Conservation (phyloP, 1,140 invertebrate genomes). For the Pomacea maculata region DNA sequence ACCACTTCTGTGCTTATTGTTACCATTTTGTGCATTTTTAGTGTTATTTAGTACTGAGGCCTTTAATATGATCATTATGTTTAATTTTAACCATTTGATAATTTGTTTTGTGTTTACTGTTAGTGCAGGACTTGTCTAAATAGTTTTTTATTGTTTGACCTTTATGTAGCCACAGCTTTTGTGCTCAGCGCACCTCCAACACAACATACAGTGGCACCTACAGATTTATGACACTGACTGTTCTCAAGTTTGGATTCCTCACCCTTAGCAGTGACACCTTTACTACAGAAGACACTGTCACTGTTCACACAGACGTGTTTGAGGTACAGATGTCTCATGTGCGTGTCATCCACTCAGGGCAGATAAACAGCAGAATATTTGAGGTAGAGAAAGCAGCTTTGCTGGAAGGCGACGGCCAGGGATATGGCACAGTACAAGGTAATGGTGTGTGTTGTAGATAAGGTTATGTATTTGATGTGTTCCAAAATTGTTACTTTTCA, state of each 20-base stretch:
- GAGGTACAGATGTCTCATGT: conserved; percentile 33
- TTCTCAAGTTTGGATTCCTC: conserved; percentile 37
- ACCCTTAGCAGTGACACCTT: conserved; percentile 31
- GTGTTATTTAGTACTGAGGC: too few species aligned
- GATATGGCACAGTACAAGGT: conserved; percentile 31
- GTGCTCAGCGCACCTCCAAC: conserved; percentile 12
- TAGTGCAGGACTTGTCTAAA: neutral
- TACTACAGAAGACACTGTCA: conserved; percentile 25
- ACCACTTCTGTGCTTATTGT: too few species aligned
- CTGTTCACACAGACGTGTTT: conserved; percentile 29
- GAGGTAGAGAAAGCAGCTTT: conserved; percentile 40
- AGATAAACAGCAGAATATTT: conserved; percentile 26
- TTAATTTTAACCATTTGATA: too few species aligned
- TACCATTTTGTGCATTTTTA: too few species aligned
- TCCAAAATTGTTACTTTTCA: too few species aligned
- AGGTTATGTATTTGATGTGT: too few species aligned
- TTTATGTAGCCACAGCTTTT: conserved; percentile 17
- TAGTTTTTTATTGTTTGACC: neutral
- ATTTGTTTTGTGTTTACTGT: too few species aligned
- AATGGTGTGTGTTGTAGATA: neutral
- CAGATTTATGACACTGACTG: conserved; percentile 36
- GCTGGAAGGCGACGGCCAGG: conserved; percentile 35
- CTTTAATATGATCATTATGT: too few species aligned
- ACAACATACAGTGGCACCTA: conserved; percentile 30
- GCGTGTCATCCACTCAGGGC: conserved; percentile 17